Evolutionary conservation across 2,113 vertebrate species (phyloP), one percentile per base, ranked within the genome.

Genomic region (Morone chrysops): DNA sequence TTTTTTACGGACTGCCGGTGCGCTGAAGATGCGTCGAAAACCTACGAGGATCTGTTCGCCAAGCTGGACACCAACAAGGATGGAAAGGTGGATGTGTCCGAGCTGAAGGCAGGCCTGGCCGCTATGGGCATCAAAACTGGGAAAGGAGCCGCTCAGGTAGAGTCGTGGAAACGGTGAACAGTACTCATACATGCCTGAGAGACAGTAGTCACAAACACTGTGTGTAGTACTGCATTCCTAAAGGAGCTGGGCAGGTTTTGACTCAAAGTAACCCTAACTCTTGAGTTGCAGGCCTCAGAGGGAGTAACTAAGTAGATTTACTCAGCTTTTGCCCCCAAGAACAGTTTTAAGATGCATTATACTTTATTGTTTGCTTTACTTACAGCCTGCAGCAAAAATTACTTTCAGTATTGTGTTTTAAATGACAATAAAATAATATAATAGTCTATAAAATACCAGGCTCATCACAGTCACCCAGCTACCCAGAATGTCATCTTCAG

Each of bases 51-150:
- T 22, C 96, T 98, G 70, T 99, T 99, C 92, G 89, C 84, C 84
- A 96, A 92, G 63, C 95, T 99, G 87, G 97, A 99, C 92, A 83
- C 95, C 41, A 97, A 99, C 82, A 93, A 95, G 36, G 97, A 98
- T 90, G 97, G 97, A 0, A 96, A 95, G 70, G 97, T 98, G 94
- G 97, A 98, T 63, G 96, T 99, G 31, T 51, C 90, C 20, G 97
- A 98, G 94, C 95, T 98, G n/a, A 96, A 94, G 75, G 93, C 94
- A 5, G 97, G 97, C 65, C 96, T 99, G 14, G 86, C 85, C 8
- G 92, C 83, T 0, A 93, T 98, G 96, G 97, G 97, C 83, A 93
- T 97, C 90, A 92, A 94, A 0, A 80, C 96, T 22, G 95, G 94
- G 40, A 92, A 82, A 8, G 97, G 95, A 59, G 96, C 96, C 3